Percentiles rank a stretch among this genome's conserved stretches.
These are phyloP conservation scores for Drosophila kokeensis DNA, from an alignment of 2,888 invertebrate species.

Conservation along the genomic window DNA sequence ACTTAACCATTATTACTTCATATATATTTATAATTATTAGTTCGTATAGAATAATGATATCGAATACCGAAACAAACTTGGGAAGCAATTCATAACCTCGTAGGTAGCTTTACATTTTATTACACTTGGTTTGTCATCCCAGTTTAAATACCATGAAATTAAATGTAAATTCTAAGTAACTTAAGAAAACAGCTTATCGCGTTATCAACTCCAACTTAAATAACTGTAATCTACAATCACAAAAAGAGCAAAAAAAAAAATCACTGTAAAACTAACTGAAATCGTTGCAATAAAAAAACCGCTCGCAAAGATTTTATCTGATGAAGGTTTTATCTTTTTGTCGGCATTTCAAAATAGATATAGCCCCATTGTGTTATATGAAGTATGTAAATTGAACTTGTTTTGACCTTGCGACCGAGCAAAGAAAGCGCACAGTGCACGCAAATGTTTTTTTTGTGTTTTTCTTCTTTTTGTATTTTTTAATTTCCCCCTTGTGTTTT, in stretches of 20 bases:
- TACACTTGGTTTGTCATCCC: not conserved
- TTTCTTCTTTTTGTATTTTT: slow-evolving; percentile 13
- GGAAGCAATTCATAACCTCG: not conserved
- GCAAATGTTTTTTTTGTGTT: slow-evolving; percentile 26
- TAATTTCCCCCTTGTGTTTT: not conserved
- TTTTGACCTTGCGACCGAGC: slow-evolving; percentile 34
- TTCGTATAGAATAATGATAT: not conserved
- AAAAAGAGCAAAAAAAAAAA: slow-evolving; percentile 2
- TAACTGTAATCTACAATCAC: slow-evolving; percentile 25
- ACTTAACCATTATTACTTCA: not conserved
- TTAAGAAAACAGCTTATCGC: slow-evolving; percentile 6
- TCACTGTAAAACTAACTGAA: slow-evolving; percentile 14
- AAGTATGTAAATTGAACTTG: slow-evolving; percentile 29
- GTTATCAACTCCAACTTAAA: not conserved
- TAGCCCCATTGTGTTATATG: slow-evolving; percentile 3
- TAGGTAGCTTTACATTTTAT: not conserved
- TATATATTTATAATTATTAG: not conserved
- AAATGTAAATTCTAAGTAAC: not conserved
- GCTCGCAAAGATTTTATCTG: slow-evolving; percentile 17
- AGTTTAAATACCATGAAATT: not conserved
- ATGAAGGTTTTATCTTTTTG: slow-evolving; percentile 1
- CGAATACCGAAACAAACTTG: not conserved
- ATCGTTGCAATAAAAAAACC: slow-evolving; percentile 41
- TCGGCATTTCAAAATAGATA: not conserved
- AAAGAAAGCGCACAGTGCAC: slow-evolving; percentile 48